Evolutionary conservation across 2,113 vertebrate genomes (phyloP).

Genomic region (Noturus placidus): DNA sequence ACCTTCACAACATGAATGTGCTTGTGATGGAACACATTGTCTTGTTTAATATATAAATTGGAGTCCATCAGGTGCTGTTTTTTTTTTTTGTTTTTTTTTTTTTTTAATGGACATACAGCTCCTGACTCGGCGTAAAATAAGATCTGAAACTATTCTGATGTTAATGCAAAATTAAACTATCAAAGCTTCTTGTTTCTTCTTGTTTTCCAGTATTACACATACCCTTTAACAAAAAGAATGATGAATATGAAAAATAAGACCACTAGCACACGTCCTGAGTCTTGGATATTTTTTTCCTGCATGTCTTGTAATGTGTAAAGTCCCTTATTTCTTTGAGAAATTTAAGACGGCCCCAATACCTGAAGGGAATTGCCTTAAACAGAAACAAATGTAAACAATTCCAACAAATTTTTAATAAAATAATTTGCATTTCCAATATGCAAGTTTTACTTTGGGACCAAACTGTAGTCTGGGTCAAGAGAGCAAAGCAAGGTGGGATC

Average conservation of each 20-base stretch:
- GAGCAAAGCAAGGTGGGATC: conserved; percentile 1
- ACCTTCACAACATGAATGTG: background rate
- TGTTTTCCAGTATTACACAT: background rate
- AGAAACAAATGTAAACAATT: background rate
- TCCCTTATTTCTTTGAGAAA: background rate
- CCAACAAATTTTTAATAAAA: background rate
- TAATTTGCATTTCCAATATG: background rate
- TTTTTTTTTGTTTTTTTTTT: background rate
- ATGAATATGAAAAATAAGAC: background rate
- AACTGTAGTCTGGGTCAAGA: background rate
- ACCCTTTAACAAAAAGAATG: background rate
- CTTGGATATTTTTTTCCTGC: background rate
- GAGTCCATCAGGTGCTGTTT: background rate
- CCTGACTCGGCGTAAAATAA: background rate
- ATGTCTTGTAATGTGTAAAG: background rate
- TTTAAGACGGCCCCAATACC: background rate
- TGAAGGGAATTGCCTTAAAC: background rate
- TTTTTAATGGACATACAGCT: background rate
- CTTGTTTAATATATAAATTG: background rate
- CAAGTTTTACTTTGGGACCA: background rate
- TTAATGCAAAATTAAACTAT: background rate
- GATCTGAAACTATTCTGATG: background rate
- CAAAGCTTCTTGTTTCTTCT: background rate
- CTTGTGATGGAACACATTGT: background rate
- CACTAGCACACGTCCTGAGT: background rate